Evolutionary conservation across 2,888 invertebrate genomes (phyloP), one percentile per base, ranked within the genome.

Genomic region (Meiosimyza platycephala): DNA sequence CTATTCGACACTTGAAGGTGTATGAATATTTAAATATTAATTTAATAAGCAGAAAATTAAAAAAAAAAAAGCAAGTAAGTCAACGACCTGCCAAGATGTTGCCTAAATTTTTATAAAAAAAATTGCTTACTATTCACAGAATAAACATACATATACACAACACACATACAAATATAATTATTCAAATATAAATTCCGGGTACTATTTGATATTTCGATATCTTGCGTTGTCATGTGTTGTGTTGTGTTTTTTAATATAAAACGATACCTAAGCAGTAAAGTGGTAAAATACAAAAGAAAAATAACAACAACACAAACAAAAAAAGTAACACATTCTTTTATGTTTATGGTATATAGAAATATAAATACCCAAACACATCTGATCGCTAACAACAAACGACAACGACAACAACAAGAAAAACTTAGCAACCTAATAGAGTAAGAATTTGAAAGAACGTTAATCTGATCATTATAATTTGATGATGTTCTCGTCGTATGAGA

Each of bases 11-110:
- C 63, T 47, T 63, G 9, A 22, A 13, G 63, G 18, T 50, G 63
- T 16, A 16, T 16, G 16, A 13, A n/a, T 50, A 64, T 50, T 16
- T 64, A 28, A 68, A 48, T 68, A 68, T 68, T 59, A 28, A 28
- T 57, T 48, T 18, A 68, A 48, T 68, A 48, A 68, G 68, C 68
- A 59, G 22, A 59, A 68, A 18, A 40, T 40, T 40, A 40, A 40
- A 40, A 40, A 9, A 40, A 40, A 40, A 40, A 40, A 40, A 7
- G 9, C 40, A 71, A 68, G 55, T 55, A 71, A 75, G 75, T 75
- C 75, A 75, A 75, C 73, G 75, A 75, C 75, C 75, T 75, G 73
- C 65, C 64, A 65, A 72, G 57, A 57, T 67, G 63, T 71, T 57
- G 50, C 40, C 15, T 54, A 54, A 72, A 68, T 57, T 47, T 28